Percentiles rank a stretch among this genome's conserved stretches.
Evolutionary conservation across 2,797 vertebrate genomes (phyloP).

Genomic region (Phrynocephalus forsythii): DNA sequence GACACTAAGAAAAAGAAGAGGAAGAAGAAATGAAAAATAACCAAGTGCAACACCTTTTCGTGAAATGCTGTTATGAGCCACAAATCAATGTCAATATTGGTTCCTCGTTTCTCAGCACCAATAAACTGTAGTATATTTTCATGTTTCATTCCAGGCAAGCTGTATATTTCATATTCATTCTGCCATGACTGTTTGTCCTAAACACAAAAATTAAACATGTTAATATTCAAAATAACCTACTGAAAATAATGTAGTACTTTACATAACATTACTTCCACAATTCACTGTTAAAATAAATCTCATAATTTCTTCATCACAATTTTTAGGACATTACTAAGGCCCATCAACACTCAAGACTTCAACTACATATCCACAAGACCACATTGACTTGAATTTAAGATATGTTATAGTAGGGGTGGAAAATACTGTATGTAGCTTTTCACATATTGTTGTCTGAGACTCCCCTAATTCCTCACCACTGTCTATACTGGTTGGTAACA

Average conservation of each 20-base stretch:
- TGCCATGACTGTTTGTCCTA: constrained; percentile 98
- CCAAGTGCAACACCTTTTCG: constrained; percentile 83
- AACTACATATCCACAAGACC: not conserved
- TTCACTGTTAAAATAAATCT: not conserved
- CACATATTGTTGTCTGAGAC: not conserved
- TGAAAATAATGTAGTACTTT: not conserved
- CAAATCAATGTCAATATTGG: constrained; percentile 93
- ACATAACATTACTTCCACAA: not conserved
- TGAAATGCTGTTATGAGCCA: constrained; percentile 97
- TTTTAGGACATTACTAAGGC: not conserved
- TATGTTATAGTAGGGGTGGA: not conserved
- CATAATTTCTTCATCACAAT: not conserved
- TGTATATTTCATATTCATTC: constrained; percentile 98
- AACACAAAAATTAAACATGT: constrained; percentile 27
- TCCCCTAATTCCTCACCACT: not conserved
- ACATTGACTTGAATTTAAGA: not conserved
- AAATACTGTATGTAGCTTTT: no score
- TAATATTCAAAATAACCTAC: not conserved
- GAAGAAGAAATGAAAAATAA: not conserved
- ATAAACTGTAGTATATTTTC: constrained; percentile 96
- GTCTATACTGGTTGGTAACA: not conserved
- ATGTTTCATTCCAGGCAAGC: constrained; percentile 94
- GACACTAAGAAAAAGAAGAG: no score
- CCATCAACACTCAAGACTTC: not conserved
- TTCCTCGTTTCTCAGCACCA: constrained; percentile 94